phyloP scores from a whole-genome alignment of 2,113 vertebrate species.

The Myrmecobius fasciatus region DNA sequence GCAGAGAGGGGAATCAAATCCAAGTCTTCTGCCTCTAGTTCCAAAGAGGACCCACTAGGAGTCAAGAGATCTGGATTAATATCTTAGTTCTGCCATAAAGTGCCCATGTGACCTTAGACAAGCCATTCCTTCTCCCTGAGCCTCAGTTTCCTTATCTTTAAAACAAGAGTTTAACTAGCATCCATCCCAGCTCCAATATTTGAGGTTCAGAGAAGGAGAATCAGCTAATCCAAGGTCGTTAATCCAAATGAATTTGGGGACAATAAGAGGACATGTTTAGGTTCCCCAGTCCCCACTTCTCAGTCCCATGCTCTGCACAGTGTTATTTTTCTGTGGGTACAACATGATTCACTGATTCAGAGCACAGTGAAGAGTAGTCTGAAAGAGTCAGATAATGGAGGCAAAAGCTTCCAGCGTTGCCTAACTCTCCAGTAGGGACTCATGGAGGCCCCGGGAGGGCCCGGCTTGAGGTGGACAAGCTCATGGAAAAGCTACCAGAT shows the following conservation, averaged over 20 bases:
- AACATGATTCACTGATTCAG: neutral
- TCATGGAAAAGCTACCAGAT: conserved; percentile 65
- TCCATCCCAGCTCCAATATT: neutral
- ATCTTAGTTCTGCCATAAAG: neutral
- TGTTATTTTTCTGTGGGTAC: neutral
- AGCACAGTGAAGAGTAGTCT: neutral
- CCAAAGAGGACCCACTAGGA: neutral
- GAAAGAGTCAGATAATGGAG: neutral
- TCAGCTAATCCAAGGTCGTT: neutral
- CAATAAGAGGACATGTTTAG: neutral
- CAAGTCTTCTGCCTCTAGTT: neutral
- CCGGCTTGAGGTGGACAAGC: conserved; percentile 39
- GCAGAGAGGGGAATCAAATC: neutral
- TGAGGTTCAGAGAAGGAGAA: neutral
- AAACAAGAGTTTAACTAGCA: neutral
- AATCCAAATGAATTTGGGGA: neutral
- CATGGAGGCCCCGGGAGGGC: neutral
- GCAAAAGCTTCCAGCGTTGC: neutral
- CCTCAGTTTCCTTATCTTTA: neutral
- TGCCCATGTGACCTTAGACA: neutral
- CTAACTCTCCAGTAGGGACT: neutral
- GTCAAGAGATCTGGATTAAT: neutral
- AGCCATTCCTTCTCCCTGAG: neutral
- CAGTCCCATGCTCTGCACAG: neutral
- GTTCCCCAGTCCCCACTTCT: neutral